Percentiles rank a stretch among this genome's conserved stretches.
phyloP scores from a whole-genome alignment of 2,113 vertebrate genomes.

The Leptocoma aspasia region DNA sequence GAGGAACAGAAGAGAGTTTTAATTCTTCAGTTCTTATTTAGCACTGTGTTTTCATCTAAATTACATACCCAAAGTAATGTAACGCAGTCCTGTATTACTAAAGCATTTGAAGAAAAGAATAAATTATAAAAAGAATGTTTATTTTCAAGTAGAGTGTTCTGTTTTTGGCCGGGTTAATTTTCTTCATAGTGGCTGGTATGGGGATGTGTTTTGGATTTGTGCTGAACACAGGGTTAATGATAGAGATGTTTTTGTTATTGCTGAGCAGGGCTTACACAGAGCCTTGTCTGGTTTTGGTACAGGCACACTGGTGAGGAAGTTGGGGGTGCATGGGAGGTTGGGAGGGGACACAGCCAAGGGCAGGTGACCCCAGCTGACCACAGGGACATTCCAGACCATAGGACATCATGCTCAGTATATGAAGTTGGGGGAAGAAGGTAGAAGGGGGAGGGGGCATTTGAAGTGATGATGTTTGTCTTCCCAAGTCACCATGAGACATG shows the following conservation, averaged over 20 bases:
- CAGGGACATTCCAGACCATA: not conserved
- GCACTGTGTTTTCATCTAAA: not conserved
- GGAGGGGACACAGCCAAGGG: not conserved
- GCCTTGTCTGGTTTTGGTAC: not conserved
- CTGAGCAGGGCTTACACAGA: not conserved
- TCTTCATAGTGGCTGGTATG: not conserved
- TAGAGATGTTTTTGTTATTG: not conserved
- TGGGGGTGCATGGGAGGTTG: not conserved
- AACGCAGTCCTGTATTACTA: not conserved
- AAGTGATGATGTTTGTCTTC: not conserved
- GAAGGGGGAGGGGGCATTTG: not conserved
- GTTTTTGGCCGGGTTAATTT: not conserved
- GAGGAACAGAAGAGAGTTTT: not conserved
- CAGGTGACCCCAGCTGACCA: not conserved
- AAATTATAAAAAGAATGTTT: not conserved
- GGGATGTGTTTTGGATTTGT: not conserved
- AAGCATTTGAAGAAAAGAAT: not conserved
- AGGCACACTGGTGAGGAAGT: not conserved
- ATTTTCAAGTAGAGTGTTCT: not conserved
- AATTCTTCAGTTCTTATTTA: not conserved
- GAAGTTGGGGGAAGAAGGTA: not conserved
- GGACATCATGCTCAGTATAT: not conserved
- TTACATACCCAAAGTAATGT: not conserved
- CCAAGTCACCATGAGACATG: accelerated
- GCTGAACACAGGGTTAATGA: not conserved